A percentile compares a stretch with the other conserved stretches of the same genome.
Conservation (phyloP, 2,113 vertebrate species). For the Rousettus leschenaultii region DNA sequence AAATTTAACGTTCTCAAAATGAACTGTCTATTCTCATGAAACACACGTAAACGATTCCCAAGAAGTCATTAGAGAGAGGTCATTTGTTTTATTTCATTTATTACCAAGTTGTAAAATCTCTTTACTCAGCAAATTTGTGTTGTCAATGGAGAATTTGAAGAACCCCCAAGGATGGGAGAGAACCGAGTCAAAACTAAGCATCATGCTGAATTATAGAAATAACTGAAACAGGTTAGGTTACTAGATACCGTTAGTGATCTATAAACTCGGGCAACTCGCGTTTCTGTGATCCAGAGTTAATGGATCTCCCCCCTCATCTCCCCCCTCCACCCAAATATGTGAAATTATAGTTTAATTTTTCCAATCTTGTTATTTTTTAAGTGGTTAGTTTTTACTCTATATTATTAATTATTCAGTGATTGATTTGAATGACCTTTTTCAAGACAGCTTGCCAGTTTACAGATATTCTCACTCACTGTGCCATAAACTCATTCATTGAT, state of each 20-base stretch:
- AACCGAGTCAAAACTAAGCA: neutral
- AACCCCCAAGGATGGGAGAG: neutral
- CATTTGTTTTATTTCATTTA: neutral
- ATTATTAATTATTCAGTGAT: neutral
- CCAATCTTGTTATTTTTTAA: neutral
- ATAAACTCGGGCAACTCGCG: neutral
- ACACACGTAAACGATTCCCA: neutral
- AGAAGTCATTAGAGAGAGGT: neutral
- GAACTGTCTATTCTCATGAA: neutral
- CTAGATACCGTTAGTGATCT: neutral
- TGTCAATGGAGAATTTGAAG: neutral
- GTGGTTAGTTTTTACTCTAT: neutral
- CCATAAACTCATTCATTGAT: neutral
- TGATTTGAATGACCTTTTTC: neutral
- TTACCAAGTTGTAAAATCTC: neutral
- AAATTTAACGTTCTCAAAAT: neutral
- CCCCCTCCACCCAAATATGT: neutral
- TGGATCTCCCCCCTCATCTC: too few species aligned
- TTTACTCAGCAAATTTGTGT: neutral
- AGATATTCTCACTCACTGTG: neutral
- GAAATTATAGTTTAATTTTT: neutral
- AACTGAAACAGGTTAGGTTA: neutral
- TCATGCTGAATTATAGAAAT: neutral
- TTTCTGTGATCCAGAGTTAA: neutral
- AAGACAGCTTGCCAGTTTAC: neutral